Percentiles rank a stretch among this genome's conserved stretches.
These are phyloP conservation scores for Felis catus DNA, from an alignment of 2,113 vertebrate genomes.

Conservation along the genomic window F.catus_Fca126_mat1.0 CM031416.1:46076001-46076500, in stretches of 20 bases:
- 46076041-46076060: neutral
- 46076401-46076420: neutral
- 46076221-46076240: neutral
- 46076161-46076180: neutral
- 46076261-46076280: neutral
- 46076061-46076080: neutral
- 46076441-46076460: neutral
- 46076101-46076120: too few species aligned
- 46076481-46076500: neutral
- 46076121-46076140: neutral
- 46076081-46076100: neutral
- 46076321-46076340: neutral
- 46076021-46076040: neutral
- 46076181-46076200: neutral
- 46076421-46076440: neutral
- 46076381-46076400: neutral
- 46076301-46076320: neutral
- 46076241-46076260: neutral
- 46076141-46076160: neutral
- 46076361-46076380: neutral
- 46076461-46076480: neutral
- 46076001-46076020: neutral
- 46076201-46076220: neutral
- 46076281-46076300: neutral
- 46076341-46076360: neutral